Conservation (phyloP, 2,888 invertebrate species). For the Tetragonisca angustula region DNA sequence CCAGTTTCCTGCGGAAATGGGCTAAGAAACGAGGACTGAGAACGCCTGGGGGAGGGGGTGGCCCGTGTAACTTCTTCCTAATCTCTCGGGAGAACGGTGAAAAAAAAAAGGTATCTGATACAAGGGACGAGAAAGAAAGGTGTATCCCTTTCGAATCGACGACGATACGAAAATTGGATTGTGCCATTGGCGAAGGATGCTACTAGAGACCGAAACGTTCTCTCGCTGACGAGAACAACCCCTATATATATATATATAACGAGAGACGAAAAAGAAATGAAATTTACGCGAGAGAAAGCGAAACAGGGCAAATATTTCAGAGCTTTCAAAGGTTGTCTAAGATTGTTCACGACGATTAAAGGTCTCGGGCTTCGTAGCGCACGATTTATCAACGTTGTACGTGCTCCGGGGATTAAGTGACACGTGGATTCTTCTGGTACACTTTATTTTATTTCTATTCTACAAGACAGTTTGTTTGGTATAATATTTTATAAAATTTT, state of each 20-base stretch:
- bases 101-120: constrained; percentile 28
- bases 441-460: no score
- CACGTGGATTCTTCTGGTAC: not conserved
- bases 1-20: constrained; percentile 37
- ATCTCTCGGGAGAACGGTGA: constrained; percentile 36
- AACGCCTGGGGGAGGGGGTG: not conserved
- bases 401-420: not conserved
- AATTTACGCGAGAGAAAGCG: constrained; percentile 26
- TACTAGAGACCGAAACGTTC: constrained; percentile 21
- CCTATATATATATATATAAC: not conserved
- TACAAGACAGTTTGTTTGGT: no score
- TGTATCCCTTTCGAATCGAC: constrained; percentile 54
- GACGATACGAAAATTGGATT: constrained; percentile 61
- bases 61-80: constrained; percentile 45
- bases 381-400: not conserved
- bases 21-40: not conserved
- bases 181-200: constrained; percentile 35
- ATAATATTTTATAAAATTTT: no score
- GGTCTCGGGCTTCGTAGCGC: no score
- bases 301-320: not conserved
- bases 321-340: not conserved
- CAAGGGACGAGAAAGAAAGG: constrained; percentile 11
- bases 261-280: constrained; percentile 2
- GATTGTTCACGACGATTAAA: not conserved
- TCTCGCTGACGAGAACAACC: constrained; percentile 6